A percentile compares a stretch with the other conserved stretches of the same genome.
Evolutionary conservation across 1,140 invertebrate species (phyloP).

Genomic region (Drosophila eugracilis): DNA sequence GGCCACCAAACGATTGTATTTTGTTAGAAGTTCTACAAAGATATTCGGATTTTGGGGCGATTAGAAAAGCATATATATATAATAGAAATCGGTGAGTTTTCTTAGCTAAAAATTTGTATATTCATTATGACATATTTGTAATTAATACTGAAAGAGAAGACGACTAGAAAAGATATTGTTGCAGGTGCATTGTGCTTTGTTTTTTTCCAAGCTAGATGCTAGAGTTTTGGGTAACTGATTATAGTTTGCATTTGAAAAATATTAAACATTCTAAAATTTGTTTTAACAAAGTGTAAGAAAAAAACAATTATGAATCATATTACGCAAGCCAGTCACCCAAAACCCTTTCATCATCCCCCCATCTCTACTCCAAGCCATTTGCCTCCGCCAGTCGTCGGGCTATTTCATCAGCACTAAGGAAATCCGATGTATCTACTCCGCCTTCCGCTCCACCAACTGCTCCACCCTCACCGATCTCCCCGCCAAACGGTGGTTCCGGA

Average conservation of each 20-base stretch:
- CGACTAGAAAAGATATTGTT: conserved; percentile 58
- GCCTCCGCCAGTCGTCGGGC: conserved; percentile 73
- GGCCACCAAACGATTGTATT: conserved; percentile 44
- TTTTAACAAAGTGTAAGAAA: too few species aligned
- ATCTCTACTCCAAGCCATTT: conserved; percentile 61
- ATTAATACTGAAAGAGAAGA: conserved; percentile 78
- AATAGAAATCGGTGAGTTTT: conserved; percentile 10
- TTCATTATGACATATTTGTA: conserved; percentile 25
- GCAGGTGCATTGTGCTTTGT: conserved; percentile 17
- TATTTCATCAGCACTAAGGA: conserved; percentile 78
- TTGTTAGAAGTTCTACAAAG: conserved; percentile 56
- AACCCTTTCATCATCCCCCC: neutral
- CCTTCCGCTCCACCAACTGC: conserved; percentile 81
- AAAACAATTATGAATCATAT: too few species aligned
- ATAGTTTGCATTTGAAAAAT: too few species aligned
- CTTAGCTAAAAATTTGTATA: conserved; percentile 22
- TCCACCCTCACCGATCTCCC: conserved; percentile 90
- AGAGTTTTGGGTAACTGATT: conserved; percentile 20
- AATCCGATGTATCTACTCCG: conserved; percentile 87
- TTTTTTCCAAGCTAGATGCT: conserved; percentile 26
- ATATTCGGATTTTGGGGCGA: conserved; percentile 32
- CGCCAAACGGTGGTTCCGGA: conserved; percentile 91
- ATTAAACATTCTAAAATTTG: too few species aligned
- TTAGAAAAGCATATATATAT: conserved; percentile 27
- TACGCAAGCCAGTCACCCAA: conserved; percentile 13